A percentile compares a stretch with the other conserved stretches of the same genome.
These are phyloP conservation scores for Sylvilagus floridanus DNA, from an alignment of 2,797 vertebrate species.

Conservation along the genomic window DNA sequence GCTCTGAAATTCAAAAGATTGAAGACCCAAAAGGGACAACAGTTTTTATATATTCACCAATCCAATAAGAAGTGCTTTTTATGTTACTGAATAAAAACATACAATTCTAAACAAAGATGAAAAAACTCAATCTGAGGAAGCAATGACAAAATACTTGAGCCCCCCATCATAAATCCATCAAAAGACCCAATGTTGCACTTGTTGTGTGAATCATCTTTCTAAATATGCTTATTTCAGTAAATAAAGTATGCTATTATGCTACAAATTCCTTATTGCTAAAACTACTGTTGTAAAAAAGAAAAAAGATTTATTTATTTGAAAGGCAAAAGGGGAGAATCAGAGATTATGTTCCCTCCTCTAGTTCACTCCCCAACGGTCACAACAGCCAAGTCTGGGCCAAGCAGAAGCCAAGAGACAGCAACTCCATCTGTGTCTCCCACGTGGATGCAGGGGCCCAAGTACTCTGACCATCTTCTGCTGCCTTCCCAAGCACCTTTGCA, in stretches of 20 bases:
- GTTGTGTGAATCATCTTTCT: background rate
- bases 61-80: constrained; percentile 62
- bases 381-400: no score
- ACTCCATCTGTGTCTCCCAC: no score
- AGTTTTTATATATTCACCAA: constrained; percentile 31
- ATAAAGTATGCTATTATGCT: background rate
- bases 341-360: no score
- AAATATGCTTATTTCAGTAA: background rate
- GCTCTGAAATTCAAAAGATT: constrained; percentile 64
- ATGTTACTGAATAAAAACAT: background rate
- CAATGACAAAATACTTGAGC: constrained; percentile 29
- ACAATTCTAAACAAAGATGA: constrained; percentile 46
- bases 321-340: no score
- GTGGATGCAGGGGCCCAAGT: no score
- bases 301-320: no score
- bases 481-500: no score
- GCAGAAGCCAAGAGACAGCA: no score
- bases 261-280: background rate
- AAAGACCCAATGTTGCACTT: background rate
- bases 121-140: background rate
- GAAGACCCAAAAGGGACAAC: constrained; percentile 1
- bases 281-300: background rate
- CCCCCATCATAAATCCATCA: background rate
- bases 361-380: no score
- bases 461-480: no score